Conservation (phyloP, 2,113 vertebrate species). For the Boulengeromyrus knoepffleri region DNA sequence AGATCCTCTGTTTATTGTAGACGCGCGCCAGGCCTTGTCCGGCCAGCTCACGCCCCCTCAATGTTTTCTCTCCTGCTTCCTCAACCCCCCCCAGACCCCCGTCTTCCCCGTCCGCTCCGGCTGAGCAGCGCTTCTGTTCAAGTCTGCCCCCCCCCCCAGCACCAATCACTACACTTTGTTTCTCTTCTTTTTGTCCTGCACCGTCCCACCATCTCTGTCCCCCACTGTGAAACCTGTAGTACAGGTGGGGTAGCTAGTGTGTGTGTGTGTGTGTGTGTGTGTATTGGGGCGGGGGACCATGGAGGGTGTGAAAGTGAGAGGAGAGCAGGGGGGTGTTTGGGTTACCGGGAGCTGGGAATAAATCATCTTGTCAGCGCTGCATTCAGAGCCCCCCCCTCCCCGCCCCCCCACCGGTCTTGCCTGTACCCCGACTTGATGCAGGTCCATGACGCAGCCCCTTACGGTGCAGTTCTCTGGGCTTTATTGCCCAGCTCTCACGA, state of each 20-base stretch:
- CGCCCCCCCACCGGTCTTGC: constrained; percentile 38
- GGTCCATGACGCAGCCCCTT: constrained; percentile 26
- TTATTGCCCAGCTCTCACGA: not conserved
- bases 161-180: not conserved
- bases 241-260: not conserved
- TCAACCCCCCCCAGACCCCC: not conserved
- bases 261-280: not conserved
- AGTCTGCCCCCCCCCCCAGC: not conserved
- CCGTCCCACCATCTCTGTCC: not conserved
- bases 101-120: too few relatives aligned
- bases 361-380: constrained; percentile 59
- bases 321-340: not conserved
- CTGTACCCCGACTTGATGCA: constrained; percentile 36
- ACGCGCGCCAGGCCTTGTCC: not conserved
- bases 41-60: not conserved
- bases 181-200: not conserved
- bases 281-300: not conserved
- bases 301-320: not conserved
- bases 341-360: constrained; percentile 34
- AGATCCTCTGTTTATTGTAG: constrained; percentile 14
- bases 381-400: constrained; percentile 33
- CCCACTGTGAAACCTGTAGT: not conserved
- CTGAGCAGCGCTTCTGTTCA: constrained; percentile 41
- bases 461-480: not conserved
- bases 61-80: not conserved